Conservation (phyloP, 2,113 vertebrate genomes). For the Serinus canaria region DNA sequence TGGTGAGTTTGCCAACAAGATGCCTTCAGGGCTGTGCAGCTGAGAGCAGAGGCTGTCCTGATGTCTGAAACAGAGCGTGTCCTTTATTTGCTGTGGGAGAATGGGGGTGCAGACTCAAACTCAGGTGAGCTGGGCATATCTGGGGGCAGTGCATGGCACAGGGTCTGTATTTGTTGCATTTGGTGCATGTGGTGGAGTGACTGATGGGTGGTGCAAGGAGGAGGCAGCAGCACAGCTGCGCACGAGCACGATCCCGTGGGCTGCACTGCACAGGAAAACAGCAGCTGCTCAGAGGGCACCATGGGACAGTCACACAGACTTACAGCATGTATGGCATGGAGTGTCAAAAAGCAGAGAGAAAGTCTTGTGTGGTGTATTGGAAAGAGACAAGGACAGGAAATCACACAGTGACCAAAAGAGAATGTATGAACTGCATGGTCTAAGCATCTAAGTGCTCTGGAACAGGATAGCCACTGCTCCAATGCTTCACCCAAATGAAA, state of each 20-base stretch:
- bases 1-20: slow-evolving; percentile 41
- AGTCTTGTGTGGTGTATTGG: background rate
- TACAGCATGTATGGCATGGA: accelerated
- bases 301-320: background rate
- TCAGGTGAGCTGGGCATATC: accelerated
- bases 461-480: background rate
- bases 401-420: background rate
- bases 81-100: background rate
- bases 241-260: accelerated
- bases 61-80: background rate
- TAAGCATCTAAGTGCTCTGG: background rate
- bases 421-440: accelerated
- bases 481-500: background rate
- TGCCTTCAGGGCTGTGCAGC: background rate
- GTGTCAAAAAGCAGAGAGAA: background rate
- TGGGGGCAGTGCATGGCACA: background rate
- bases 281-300: background rate
- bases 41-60: background rate
- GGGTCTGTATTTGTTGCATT: accelerated
- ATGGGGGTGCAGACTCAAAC: background rate
- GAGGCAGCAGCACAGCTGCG: background rate
- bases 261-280: background rate
- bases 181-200: background rate
- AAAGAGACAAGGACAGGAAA: background rate
- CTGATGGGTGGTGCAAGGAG: background rate